Evolutionary conservation across 1,140 invertebrate species (phyloP).

Genomic region (Drusus annulatus): DNA sequence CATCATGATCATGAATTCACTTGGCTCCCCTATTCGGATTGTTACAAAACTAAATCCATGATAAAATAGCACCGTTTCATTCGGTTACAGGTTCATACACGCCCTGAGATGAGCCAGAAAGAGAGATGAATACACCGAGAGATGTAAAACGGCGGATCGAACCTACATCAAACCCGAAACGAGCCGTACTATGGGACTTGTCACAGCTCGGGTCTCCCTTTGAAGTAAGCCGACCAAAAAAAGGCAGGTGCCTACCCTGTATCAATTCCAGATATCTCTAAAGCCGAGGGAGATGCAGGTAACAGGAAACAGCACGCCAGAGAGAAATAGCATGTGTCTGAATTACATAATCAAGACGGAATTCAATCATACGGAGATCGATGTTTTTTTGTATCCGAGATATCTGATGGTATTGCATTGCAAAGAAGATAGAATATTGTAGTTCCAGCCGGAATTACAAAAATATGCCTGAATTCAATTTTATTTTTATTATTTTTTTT

Average conservation of each 20-base stretch:
- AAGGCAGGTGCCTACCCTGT: conserved; percentile 2
- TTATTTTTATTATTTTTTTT: no score
- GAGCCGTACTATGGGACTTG: neutral
- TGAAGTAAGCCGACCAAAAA: conserved; percentile 12
- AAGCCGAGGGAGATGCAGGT: neutral
- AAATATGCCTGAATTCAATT: no score
- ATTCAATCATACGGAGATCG: conserved; percentile 5
- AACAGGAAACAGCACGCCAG: neutral
- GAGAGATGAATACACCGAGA: neutral
- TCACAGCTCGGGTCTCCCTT: conserved; percentile 22
- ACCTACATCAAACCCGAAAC: neutral
- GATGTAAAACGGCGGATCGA: neutral
- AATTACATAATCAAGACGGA: conserved; percentile 17
- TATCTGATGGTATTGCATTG: neutral
- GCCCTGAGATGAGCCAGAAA: neutral
- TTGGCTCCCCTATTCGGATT: no score
- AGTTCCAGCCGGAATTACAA: neutral
- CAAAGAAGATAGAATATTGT: neutral
- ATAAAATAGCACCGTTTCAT: neutral
- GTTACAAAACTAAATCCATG: no score
- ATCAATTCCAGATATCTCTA: neutral
- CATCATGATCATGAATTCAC: no score
- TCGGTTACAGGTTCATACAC: neutral
- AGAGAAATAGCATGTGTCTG: conserved; percentile 10
- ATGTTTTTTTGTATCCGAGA: neutral